phyloP scores from a whole-genome alignment of 2,797 vertebrate species.

The Oreortyx pictus region DNA sequence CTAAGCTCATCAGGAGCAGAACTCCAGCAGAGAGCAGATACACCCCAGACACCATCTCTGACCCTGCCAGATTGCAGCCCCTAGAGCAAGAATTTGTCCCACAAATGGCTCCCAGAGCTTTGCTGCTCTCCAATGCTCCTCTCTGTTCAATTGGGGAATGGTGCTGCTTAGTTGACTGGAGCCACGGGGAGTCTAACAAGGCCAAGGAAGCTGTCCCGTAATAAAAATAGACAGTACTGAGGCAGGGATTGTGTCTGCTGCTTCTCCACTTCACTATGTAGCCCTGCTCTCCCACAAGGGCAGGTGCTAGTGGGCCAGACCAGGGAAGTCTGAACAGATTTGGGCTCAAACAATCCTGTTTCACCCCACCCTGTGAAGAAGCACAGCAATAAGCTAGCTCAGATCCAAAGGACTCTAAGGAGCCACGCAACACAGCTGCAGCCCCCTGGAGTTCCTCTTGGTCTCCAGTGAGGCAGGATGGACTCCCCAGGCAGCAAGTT shows the following conservation, averaged over 20 bases:
- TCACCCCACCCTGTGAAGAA: not conserved
- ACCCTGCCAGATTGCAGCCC: not conserved
- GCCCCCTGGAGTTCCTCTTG: rapidly evolving
- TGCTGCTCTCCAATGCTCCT: not conserved
- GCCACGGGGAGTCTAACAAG: not conserved
- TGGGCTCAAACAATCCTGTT: not conserved
- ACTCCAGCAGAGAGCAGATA: not conserved
- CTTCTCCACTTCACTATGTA: not conserved
- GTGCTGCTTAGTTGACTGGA: not conserved
- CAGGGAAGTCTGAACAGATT: not conserved
- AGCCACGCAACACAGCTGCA: not conserved
- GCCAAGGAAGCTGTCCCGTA: not conserved
- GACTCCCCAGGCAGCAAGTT: not conserved
- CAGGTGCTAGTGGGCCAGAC: not conserved
- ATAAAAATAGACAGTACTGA: not conserved
- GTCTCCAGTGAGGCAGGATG: not conserved
- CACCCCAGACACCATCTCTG: not conserved
- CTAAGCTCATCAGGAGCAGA: conserved; percentile 78
- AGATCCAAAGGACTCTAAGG: not conserved
- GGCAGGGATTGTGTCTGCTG: not conserved
- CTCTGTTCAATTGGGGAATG: not conserved
- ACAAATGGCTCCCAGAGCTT: not conserved
- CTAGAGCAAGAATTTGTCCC: not conserved
- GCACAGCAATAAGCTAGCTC: not conserved
- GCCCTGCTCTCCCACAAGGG: not conserved